Percentiles rank a stretch among this genome's conserved stretches.
Evolutionary conservation across 2,113 vertebrate species (phyloP).

Genomic region (Mirza zaza): DNA sequence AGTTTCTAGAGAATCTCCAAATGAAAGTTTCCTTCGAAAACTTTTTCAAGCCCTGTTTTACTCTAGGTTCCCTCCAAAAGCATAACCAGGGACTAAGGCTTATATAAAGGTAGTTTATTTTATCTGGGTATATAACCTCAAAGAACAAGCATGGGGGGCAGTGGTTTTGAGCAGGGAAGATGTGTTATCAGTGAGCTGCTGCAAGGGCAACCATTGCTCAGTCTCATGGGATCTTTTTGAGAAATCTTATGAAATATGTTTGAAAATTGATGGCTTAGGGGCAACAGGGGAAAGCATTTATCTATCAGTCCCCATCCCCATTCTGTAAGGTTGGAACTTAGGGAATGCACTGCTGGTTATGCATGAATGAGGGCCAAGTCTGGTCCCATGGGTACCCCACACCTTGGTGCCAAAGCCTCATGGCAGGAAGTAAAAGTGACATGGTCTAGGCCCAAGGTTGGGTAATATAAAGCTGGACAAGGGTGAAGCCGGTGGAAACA

Average conservation of each 20-base stretch:
- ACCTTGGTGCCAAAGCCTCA: background rate
- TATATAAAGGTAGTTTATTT: background rate
- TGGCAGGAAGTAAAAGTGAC: background rate
- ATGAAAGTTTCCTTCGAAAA: background rate
- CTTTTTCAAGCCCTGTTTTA: background rate
- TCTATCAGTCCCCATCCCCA: background rate
- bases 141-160: background rate
- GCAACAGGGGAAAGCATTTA: background rate
- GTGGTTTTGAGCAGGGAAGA: background rate
- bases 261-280: background rate
- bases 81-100: background rate
- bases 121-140: background rate
- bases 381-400: background rate
- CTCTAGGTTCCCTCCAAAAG: background rate
- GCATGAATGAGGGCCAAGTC: background rate
- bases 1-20: background rate
- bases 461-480: background rate
- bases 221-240: background rate
- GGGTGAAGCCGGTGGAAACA: background rate
- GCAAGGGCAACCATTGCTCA: background rate
- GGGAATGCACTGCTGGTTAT: background rate
- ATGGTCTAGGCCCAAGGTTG: background rate
- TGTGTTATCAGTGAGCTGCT: background rate
- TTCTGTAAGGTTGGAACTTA: background rate
- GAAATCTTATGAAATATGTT: background rate